Base-by-base conservation (phyloP, 2,797 vertebrate genomes). In the Phoebastria nigripes region DNA sequence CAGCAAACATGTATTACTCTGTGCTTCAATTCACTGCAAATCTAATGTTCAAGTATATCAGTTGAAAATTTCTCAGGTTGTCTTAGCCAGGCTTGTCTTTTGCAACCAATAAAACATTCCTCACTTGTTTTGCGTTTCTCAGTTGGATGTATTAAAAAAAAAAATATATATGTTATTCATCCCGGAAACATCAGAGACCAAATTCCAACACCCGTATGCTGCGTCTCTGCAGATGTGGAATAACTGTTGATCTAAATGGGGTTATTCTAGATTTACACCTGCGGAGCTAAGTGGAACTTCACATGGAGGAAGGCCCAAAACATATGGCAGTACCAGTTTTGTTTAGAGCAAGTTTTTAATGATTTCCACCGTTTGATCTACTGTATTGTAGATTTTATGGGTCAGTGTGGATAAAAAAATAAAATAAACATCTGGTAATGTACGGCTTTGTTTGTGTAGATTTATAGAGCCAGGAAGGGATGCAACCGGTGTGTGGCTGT, bases 361-460 rank as follows among this genome's bases (percentile, higher is more conserved):
- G 81, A 76, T 83, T 91, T 93, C 58, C 67, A 77, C 89, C 74
- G 11, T 90, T 97, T 97, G 89, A 94, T 97, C 78, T 79, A 86
- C 82, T 92, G 42, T 62, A 35, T 33, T 88, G 59, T 28, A 63
- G 86, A 65, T 93, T 91, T 92, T 95, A 95, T 94, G 84, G 96
- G 92, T 94, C 93, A 81, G 65, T 12, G 49, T 89, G 89, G 93
- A 37, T 92, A 69, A 87, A 94, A 96, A 94, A 82, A 33, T 82
- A 90, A 94, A 95, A 80, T 78, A 95, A 95, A 87, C 92, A 93
- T 96, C 90, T 97, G 95, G 93, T 94, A 91, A 94, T 15, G 79
- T 94, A 87, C 61, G 94, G 89, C 82, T 93, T 89, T 96, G 84
- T 93, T 95, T 86, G 89, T 72, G 61, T 67, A 37, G 92, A 94